Conservation (phyloP, 2,888 invertebrate species). For the Lithosia quadra region DNA sequence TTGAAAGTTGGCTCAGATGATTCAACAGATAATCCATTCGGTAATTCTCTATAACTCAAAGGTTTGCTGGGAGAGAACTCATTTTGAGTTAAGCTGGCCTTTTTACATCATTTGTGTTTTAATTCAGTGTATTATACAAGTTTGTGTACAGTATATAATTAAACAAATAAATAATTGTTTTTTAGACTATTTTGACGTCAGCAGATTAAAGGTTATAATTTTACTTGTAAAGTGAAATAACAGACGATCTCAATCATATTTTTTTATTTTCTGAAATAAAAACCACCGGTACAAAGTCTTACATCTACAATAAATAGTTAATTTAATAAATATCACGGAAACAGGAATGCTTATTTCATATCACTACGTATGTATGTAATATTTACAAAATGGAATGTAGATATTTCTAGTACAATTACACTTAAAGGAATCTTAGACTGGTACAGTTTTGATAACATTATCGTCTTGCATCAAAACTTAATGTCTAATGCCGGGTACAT, state of each 20-base stretch:
- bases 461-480: background rate
- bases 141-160: no score
- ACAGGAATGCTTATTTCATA: constrained; percentile 57
- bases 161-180: no score
- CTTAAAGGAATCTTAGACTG: constrained; percentile 3
- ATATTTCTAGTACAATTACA: constrained; percentile 20
- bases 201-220: no score
- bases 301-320: constrained; percentile 74
- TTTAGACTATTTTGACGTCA: no score
- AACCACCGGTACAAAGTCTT: constrained; percentile 63
- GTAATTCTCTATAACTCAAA: no score
- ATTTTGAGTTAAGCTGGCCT: no score
- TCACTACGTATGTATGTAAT: constrained; percentile 35
- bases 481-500: background rate
- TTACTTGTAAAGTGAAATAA: background rate
- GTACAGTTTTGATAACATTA: background rate
- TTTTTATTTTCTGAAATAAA: constrained; percentile 53
- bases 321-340: constrained; percentile 64
- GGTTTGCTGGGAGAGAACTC: no score
- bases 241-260: background rate
- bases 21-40: no score
- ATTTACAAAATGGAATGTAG: constrained; percentile 54
- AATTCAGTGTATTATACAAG: no score
- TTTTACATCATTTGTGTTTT: no score
- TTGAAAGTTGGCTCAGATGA: no score